A percentile compares a stretch with the other conserved stretches of the same genome.
Conservation (phyloP, 2,113 vertebrate genomes). For the Dicerorhinus sumatrensis region DNA sequence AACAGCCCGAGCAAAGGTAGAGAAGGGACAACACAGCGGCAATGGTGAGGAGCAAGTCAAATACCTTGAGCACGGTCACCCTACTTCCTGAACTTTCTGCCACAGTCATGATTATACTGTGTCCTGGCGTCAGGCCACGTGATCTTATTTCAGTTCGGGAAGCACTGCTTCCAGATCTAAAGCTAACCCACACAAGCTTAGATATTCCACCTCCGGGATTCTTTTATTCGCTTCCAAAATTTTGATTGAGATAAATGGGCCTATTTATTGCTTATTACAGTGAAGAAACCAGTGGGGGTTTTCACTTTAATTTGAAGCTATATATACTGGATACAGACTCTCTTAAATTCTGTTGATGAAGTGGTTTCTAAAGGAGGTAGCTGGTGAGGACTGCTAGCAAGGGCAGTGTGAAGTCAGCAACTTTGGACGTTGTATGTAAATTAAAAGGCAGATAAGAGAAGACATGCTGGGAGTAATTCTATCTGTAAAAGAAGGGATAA, state of each 20-base stretch:
- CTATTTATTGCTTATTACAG: neutral
- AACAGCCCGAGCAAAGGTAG: neutral
- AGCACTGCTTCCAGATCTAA: neutral
- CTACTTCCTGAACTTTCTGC: neutral
- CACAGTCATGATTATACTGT: fast-evolving
- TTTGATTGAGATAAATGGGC: neutral
- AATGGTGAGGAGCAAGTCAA: neutral
- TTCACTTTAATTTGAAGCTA: neutral
- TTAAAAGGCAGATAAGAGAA: neutral
- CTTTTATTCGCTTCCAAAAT: neutral
- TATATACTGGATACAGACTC: neutral
- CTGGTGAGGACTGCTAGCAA: neutral
- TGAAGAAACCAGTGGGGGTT: neutral
- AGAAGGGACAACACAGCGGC: fast-evolving
- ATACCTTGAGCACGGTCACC: fast-evolving
- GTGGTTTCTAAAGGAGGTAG: neutral
- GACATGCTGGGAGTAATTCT: neutral
- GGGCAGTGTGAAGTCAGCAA: neutral
- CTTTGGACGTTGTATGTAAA: neutral
- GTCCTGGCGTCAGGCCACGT: fast-evolving
- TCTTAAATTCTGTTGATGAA: neutral
- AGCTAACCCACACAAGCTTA: neutral
- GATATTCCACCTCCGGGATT: neutral
- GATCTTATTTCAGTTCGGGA: neutral
- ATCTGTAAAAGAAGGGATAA: neutral